Conservation (phyloP, 2,797 vertebrate genomes). For the Leucoraja ocellata region DNA sequence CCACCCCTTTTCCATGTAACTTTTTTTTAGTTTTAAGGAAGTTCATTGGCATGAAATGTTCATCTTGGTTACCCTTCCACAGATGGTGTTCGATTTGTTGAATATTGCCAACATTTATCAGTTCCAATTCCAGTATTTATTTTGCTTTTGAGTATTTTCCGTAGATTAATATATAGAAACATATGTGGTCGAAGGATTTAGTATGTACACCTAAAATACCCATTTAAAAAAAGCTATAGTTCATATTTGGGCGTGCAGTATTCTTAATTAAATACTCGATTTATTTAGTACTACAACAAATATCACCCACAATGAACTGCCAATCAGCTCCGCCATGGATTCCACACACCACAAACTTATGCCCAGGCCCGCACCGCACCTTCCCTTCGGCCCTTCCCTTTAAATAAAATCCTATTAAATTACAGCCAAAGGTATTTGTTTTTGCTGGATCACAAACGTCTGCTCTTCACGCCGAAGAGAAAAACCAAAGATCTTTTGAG, state of each 20-base stretch:
- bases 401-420: not conserved
- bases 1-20: not conserved
- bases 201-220: no score
- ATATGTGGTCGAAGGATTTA: no score
- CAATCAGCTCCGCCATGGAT: not conserved
- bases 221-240: not conserved
- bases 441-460: not conserved
- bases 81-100: no score
- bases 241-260: not conserved
- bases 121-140: no score
- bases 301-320: not conserved
- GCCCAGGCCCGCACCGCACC: no score
- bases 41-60: no score
- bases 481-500: not conserved
- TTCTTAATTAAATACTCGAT: not conserved
- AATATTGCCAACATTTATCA: no score
- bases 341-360: not conserved
- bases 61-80: no score
- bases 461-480: not conserved
- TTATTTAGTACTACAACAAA: not conserved
- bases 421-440: not conserved
- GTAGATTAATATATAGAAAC: no score
- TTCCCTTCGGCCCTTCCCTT: no score
- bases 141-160: no score
- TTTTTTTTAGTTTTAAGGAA: not conserved